Percentiles rank a stretch among this genome's conserved stretches.
Conservation (phyloP, 2,113 vertebrate genomes). For the Bubo blakistoni region DNA sequence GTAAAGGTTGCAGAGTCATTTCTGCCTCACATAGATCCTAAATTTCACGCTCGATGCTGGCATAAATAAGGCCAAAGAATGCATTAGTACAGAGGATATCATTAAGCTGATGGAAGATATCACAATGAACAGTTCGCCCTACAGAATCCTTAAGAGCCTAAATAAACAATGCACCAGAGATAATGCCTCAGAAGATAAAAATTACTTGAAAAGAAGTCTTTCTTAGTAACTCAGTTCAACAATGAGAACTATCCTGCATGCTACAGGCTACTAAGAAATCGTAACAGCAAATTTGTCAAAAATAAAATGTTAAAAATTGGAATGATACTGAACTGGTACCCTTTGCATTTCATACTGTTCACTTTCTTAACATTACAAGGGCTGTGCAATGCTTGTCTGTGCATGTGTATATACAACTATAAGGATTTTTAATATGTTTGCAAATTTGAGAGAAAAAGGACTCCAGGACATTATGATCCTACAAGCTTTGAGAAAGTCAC, state of each 20-base stretch:
- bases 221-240: background rate
- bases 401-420: background rate
- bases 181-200: background rate
- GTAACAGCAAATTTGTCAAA: background rate
- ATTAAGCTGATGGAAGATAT: background rate
- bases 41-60: background rate
- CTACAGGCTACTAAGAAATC: background rate
- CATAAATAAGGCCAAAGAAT: background rate
- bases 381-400: background rate
- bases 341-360: background rate
- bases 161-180: background rate
- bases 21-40: background rate
- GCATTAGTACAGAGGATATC: background rate
- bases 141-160: background rate
- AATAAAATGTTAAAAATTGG: background rate
- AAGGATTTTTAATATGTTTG: background rate
- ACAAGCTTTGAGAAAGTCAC: background rate
- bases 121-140: background rate
- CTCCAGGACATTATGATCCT: background rate
- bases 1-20: background rate
- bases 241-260: background rate
- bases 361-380: background rate
- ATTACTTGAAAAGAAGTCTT: background rate
- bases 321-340: background rate
- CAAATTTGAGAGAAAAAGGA: background rate